Percentiles rank a stretch among this genome's conserved stretches.
Conservation (phyloP, 1,140 invertebrate genomes). For the Harpegnathos saltator region DNA sequence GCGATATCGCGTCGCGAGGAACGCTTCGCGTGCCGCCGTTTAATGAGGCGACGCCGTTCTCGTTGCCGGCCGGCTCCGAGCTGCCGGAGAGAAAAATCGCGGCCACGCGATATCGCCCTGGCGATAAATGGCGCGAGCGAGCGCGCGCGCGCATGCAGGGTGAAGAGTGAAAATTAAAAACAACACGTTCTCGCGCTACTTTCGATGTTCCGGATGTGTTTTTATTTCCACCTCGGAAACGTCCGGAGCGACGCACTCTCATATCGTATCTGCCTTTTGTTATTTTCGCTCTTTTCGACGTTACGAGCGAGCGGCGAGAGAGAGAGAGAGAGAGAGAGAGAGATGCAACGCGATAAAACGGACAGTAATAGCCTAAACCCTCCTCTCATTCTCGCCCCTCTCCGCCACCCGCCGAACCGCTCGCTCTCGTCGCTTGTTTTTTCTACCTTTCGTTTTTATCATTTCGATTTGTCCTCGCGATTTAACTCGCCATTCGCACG, state of each 20-base stretch:
- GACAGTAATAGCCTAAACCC: too few species aligned
- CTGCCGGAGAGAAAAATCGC: constrained; percentile 23
- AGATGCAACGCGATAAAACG: too few species aligned
- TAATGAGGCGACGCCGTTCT: constrained; percentile 34
- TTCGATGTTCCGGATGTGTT: background rate
- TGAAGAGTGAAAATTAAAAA: constrained; percentile 41
- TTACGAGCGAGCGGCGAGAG: background rate
- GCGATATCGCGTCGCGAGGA: constrained; percentile 17
- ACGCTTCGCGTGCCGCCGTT: constrained; percentile 20
- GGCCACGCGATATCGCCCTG: background rate
- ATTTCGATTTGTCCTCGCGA: too few species aligned
- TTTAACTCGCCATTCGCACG: too few species aligned
- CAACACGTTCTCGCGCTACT: too few species aligned
- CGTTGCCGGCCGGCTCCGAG: background rate
- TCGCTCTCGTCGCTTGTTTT: too few species aligned
- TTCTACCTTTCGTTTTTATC: too few species aligned
- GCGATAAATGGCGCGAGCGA: background rate
- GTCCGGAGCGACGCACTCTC: background rate
- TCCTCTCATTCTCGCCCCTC: too few species aligned
- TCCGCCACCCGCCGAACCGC: too few species aligned
- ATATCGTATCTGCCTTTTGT: background rate
- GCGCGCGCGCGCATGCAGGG: too few species aligned
- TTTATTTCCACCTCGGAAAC: constrained; percentile 26
- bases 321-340: too few species aligned
- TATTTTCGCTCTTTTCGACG: background rate